Conservation (phyloP, 2,113 vertebrate species). For the Neolamprologus fasciatus region DNA sequence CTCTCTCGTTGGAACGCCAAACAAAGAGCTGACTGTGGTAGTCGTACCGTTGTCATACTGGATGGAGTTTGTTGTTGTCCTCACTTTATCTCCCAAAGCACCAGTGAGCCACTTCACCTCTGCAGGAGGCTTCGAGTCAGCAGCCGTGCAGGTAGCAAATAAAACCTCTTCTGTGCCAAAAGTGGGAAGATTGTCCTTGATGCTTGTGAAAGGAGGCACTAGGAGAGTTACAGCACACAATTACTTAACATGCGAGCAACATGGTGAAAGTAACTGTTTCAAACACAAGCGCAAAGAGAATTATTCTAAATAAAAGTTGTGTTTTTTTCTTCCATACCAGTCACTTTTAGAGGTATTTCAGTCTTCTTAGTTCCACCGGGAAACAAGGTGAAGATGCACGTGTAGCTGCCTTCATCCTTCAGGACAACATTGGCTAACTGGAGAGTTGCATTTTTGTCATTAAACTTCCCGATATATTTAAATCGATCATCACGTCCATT, state of each 20-base stretch:
- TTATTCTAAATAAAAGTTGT: not conserved
- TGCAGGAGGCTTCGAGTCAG: rapidly evolving
- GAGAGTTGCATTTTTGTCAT: not conserved
- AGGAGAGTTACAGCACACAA: not conserved
- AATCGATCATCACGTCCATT: not conserved
- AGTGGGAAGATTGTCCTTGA: not conserved
- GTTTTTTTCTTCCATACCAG: conserved; percentile 11
- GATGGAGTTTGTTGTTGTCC: rapidly evolving
- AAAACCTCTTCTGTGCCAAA: not conserved
- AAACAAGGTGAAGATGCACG: conserved; percentile 32
- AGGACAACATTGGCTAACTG: not conserved
- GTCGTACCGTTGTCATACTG: not conserved
- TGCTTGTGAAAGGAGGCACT: conserved; percentile 26
- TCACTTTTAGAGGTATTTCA: not conserved
- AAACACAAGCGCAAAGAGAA: not conserved
- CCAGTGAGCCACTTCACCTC: not conserved
- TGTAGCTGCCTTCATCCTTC: not conserved
- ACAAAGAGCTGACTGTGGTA: not conserved
- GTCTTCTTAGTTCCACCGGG: not conserved
- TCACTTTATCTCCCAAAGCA: not conserved
- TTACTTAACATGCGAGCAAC: not conserved
- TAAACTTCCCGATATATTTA: not conserved
- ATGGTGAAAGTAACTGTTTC: not conserved
- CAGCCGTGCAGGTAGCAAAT: not conserved
- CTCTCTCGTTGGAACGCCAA: not conserved